A percentile compares a stretch with the other conserved stretches of the same genome.
phyloP scores from a whole-genome alignment of 2,888 invertebrate species.

The Pterobdella sp. region DNA sequence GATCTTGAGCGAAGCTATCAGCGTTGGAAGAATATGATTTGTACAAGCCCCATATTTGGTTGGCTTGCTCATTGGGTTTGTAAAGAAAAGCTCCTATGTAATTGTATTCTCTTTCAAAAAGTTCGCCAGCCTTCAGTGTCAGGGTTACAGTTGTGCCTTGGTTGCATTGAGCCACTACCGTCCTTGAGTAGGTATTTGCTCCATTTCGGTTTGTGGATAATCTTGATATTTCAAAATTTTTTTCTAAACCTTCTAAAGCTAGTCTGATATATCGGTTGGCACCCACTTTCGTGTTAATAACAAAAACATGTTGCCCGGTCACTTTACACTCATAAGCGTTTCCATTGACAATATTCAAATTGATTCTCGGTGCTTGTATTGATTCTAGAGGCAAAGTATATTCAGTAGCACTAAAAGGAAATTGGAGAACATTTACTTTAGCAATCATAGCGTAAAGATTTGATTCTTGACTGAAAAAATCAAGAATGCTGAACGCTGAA shows the following conservation, averaged over 20 bases:
- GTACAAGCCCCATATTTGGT: slow-evolving; percentile 24
- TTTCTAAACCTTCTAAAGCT: slow-evolving; percentile 7
- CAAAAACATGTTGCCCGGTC: slow-evolving; percentile 5
- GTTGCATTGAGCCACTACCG: slow-evolving; percentile 19
- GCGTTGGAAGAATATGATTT: slow-evolving; percentile 27
- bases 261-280: not conserved
- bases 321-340: slow-evolving; percentile 27
- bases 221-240: slow-evolving; percentile 20
- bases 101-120: slow-evolving; percentile 13
- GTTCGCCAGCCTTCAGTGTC: slow-evolving; percentile 19
- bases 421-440: not conserved
- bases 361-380: not conserved
- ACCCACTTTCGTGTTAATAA: not conserved
- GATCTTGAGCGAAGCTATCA: slow-evolving; percentile 12
- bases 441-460: slow-evolving; percentile 22
- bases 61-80: not conserved
- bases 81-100: slow-evolving; percentile 27
- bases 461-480: slow-evolving; percentile 22
- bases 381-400: slow-evolving; percentile 11
- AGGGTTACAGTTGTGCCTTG: slow-evolving; percentile 8
- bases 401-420: not conserved
- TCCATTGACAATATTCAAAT: slow-evolving; percentile 24
- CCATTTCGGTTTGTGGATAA: slow-evolving; percentile 13
- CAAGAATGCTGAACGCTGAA: slow-evolving; percentile 30
- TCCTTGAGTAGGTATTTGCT: slow-evolving; percentile 22